Base-by-base conservation (phyloP, 2,797 vertebrate genomes). In the Notolabrus celidotus region DNA sequence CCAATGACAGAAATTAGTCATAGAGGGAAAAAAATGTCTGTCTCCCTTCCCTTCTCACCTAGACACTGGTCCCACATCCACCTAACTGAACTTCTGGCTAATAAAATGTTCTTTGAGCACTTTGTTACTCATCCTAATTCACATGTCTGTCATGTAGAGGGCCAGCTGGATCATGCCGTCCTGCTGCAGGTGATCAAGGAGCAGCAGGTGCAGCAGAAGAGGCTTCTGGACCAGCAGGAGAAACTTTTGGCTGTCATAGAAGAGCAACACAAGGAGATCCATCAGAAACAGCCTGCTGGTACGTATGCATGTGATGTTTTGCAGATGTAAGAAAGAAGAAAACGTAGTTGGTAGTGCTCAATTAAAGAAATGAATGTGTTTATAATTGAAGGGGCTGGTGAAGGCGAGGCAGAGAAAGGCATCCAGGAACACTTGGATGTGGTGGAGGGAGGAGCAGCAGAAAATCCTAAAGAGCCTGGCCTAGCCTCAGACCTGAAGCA, bases 251-350 rank as follows among this genome's bases (percentile, higher is more conserved):
- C 95, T 0, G 97, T 99, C 19, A 98, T 99, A 0, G 94, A 98
- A 64, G 97, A 99, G 80, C 98, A 99, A 75, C 98, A 99, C 92
- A 98, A 99, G 89, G 98, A 99, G 90, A 98, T 99, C 69, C 97
- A 96, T 88, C 97, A 97, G 88, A 95, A 95, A 77, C 95, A 94
- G 77, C 96, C 96, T 2, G 95, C 83, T 33, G 86, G 94, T 93
- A 43, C 1, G 85, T 79, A 57, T 43, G 20, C 12, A 17, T 11
- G 10, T 0, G 3, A 23, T 29, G n/a, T 43, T 41, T 45, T 20
- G 1, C 0, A 19, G 7, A 34, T 14, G 3, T 22, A 33, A 19
- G 47, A 17, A 11, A 10, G 19, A 29, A 16, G 10, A 15, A 51
- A n/a, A 15, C 5, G 2, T 8, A 31, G 29, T 11, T 45, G 2